These are phyloP conservation scores for Psilopsiagon aymara DNA, from an alignment of 2,113 vertebrate species.

Conservation along the genomic window DNA sequence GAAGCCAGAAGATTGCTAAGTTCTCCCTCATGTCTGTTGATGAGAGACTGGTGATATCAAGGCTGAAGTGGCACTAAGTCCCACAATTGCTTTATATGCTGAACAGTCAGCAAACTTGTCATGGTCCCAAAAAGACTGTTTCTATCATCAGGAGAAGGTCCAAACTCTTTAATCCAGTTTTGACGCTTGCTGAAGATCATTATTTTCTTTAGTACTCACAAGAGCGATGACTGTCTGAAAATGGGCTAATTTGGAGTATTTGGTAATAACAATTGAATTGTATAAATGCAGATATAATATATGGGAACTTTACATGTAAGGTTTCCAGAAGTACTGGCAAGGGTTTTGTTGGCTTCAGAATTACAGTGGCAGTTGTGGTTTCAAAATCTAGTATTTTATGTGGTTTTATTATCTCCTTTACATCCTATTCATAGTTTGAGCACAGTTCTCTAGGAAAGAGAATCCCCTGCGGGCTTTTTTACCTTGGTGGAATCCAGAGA, in stretches of 20 bases:
- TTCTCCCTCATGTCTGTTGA: neutral
- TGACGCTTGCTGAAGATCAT: neutral
- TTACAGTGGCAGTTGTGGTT: neutral
- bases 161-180: neutral
- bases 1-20: neutral
- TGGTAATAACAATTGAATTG: neutral
- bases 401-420: neutral
- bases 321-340: neutral
- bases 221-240: neutral
- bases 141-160: neutral
- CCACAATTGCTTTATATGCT: neutral
- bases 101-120: neutral
- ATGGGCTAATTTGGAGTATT: neutral
- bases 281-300: neutral
- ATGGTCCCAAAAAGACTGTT: neutral
- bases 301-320: neutral
- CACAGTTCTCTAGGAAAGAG: neutral
- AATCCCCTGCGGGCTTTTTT: neutral
- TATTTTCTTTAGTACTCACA: neutral
- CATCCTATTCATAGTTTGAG: fast-evolving
- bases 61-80: neutral
- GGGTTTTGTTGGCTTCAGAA: neutral
- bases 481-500: neutral
- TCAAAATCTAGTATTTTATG: neutral
- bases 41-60: neutral